Percentiles rank a stretch among this genome's conserved stretches.
Conservation (phyloP, 1,140 invertebrate genomes). For the Linepithema humile region DNA sequence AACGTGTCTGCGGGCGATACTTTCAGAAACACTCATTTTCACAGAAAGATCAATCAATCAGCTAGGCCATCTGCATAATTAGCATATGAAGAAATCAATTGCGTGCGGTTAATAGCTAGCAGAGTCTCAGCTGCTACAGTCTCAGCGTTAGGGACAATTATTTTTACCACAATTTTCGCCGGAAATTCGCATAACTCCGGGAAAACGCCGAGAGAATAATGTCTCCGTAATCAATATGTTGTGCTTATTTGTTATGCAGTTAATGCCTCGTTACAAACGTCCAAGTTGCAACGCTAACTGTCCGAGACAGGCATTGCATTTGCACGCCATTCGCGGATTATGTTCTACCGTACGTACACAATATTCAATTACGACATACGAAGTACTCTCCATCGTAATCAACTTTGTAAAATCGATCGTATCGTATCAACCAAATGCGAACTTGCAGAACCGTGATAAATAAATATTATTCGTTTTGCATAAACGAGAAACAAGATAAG, state of each 20-base stretch:
- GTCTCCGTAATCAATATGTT: conserved; percentile 25
- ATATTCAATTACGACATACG: neutral
- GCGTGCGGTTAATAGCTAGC: conserved; percentile 11
- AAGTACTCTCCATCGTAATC: neutral
- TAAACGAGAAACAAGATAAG: neutral
- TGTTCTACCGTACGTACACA: neutral
- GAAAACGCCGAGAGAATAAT: neutral
- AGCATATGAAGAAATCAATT: conserved; percentile 21
- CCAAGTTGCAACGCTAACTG: conserved; percentile 26
- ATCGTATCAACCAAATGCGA: neutral
- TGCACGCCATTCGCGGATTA: conserved; percentile 1
- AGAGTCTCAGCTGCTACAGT: conserved; percentile 3
- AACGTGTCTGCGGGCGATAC: neutral
- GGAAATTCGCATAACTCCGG: neutral
- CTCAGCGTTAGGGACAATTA: conserved; percentile 5
- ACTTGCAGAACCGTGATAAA: neutral
- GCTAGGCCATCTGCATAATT: conserved; percentile 28
- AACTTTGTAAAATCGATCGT: neutral
- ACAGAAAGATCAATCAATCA: neutral
- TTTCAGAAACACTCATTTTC: neutral
- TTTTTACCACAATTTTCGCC: conserved; percentile 16
- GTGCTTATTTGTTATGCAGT: conserved; percentile 34
- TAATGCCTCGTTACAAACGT: conserved; percentile 16
- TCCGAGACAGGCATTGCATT: neutral
- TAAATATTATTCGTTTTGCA: neutral